Evolutionary conservation across 2,113 vertebrate genomes (phyloP).

Genomic region (Axis porcinus): DNA sequence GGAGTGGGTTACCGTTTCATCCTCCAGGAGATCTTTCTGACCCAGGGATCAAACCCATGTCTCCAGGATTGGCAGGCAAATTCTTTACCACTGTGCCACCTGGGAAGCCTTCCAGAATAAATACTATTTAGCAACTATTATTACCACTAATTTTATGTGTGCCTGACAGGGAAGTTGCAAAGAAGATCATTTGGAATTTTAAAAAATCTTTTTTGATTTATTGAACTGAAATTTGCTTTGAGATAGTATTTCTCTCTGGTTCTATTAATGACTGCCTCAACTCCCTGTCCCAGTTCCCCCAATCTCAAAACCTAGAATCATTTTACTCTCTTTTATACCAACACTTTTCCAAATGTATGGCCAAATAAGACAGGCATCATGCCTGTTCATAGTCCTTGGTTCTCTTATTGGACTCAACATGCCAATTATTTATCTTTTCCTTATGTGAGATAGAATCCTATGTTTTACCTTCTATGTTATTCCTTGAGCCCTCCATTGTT

Average conservation of each 20-base stretch:
- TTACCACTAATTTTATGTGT: neutral
- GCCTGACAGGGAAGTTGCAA: neutral
- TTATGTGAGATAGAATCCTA: neutral
- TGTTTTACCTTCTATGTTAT: neutral
- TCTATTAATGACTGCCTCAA: neutral
- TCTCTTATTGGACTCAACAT: neutral
- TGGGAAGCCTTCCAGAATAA: neutral
- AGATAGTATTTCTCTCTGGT: neutral
- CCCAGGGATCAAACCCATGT: neutral
- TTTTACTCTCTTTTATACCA: neutral
- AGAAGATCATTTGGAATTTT: accelerated
- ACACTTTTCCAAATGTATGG: neutral
- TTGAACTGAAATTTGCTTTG: neutral
- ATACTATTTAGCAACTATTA: neutral
- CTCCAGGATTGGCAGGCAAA: neutral
- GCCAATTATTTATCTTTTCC: neutral
- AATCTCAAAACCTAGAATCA: neutral
- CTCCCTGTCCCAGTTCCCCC: accelerated
- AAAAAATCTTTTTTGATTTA: neutral
- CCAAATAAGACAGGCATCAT: neutral
- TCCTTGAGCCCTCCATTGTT: neutral
- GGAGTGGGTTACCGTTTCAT: neutral
- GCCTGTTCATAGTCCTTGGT: neutral
- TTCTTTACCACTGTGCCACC: neutral
- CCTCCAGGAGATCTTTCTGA: neutral